These are phyloP conservation scores for Oryzias javanicus DNA, from an alignment of 2,113 vertebrate genomes.

Conservation along the genomic window DNA sequence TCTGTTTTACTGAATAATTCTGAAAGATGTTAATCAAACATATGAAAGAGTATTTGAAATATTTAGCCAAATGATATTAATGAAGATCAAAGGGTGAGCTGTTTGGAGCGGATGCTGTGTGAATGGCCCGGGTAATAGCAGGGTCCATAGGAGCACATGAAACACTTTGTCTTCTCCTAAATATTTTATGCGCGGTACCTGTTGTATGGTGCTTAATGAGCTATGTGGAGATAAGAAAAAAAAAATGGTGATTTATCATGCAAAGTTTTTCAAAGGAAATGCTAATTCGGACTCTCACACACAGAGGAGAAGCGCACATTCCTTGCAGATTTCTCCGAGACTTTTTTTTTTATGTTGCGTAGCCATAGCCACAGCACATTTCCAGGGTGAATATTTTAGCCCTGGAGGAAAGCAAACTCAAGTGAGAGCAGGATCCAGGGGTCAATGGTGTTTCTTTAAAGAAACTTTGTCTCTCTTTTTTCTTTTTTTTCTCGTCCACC, in stretches of 20 bases:
- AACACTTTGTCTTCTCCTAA: slow-evolving; percentile 74
- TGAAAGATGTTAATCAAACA: slow-evolving; percentile 76
- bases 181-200: slow-evolving; percentile 74
- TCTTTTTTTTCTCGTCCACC: too few relatives aligned
- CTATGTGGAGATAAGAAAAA: slow-evolving; percentile 27
- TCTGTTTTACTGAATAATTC: slow-evolving; percentile 75
- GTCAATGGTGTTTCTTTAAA: slow-evolving; percentile 92
- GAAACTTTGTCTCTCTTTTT: slow-evolving; percentile 81
- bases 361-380: slow-evolving; percentile 80
- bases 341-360: slow-evolving; percentile 58
- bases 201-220: slow-evolving; percentile 73
- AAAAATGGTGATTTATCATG: slow-evolving; percentile 69
- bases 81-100: slow-evolving; percentile 68
- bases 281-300: slow-evolving; percentile 59
- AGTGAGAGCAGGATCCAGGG: slow-evolving; percentile 85
- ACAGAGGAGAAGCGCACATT: slow-evolving; percentile 31
- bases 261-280: slow-evolving; percentile 78
- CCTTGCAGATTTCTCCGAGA: slow-evolving; percentile 40
- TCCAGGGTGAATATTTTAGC: slow-evolving; percentile 95
- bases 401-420: slow-evolving; percentile 92
- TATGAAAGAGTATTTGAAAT: slow-evolving; percentile 72
- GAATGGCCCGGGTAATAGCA: slow-evolving; percentile 64
- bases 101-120: slow-evolving; percentile 68
- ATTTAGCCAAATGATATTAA: slow-evolving; percentile 76
- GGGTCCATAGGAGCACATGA: slow-evolving; percentile 70